Base-by-base conservation (phyloP, 2,797 vertebrate genomes). In the Helarctos malayanus region DNA sequence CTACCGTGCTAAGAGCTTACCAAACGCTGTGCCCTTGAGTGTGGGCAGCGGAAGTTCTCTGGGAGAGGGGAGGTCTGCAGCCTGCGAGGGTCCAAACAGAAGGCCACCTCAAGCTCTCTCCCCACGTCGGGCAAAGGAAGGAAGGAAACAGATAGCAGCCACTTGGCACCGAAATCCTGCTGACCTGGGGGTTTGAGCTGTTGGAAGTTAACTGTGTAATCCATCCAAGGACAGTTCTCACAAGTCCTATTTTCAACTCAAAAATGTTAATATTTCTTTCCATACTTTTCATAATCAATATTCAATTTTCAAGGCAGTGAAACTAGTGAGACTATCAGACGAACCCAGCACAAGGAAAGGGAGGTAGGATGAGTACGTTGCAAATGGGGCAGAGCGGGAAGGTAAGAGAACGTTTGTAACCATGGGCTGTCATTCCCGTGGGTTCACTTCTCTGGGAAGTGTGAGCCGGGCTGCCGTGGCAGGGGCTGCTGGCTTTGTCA, bases 251-350 rank as follows among this genome's bases (percentile, higher is more conserved):
- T 78, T 91, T 96, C 35, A 88, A 95, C 90, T 92, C 11, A 84
- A 84, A 95, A 85, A 65, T 41, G 56, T 88, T 91, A 83, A 69
- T 94, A 57, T 92, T 94, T 91, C 69, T 89, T 96, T 84, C 41
- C 47, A 80, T 86, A 59, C 79, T 96, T 97, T 94, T 97, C 41
- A 90, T 80, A 95, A 96, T 96, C 73, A 76, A 80, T 95, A 96
- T 89, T 95, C 92, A 91, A 87, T 95, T 97, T 97, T 89, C 90
- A 96, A 93, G 75, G 83, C 54, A 81, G 52, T 92, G 15, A 97
- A 92, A 89, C 86, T 59, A 91, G 93, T 95, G 63, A 96, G 82
- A 83, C 63, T 84, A 76, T 75, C 82, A 95, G 89, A 83, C 61
- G 29, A 82, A 75, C 78, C 13, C 13, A 65, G 38, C 35, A 78